Base-by-base conservation (phyloP, 2,888 invertebrate genomes). In the Pseudanteris insignis region DNA sequence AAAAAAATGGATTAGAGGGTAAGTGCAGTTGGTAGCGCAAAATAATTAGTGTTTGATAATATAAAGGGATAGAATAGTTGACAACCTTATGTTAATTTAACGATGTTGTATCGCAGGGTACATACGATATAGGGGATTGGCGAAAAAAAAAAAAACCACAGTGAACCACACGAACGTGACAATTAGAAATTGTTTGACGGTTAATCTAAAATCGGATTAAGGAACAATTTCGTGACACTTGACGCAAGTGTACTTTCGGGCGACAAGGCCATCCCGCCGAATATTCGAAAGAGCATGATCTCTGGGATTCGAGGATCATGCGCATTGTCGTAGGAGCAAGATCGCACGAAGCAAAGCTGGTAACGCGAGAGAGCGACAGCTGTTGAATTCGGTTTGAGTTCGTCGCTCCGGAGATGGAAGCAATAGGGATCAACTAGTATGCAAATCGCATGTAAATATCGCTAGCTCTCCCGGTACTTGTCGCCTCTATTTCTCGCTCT, bases 351-450 rank as follows among this genome's bases (percentile, higher is more conserved):
- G 43, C 51, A 41, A 7, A 44, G 24, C 34, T 50, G 36, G 57
- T 53, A 60, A 46, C 34, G 51, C 57, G 47, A 67, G 70, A 70
- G 67, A 64, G 68, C 67, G 70, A 72, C 67, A 70, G 73, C 68
- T 70, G 70, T 25, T 10, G 70, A 46, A 69, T 70, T 68, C 63
- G 68, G 68, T 67, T 65, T 66, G 69, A 69, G 71, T 70, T 71
- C 70, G 73, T 74, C 74, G 72, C 74, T 73, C 71, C 71, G 73
- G 76, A 78, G 76, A 78, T 79, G 78, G 79, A 78, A 79, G 79
- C 79, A 79, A 79, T 80, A 80, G 78, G 79, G 80, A 80, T 80
- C 80, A 80, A 80, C 80, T 80, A 79, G 79, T 80, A 80, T 80
- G 80, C 79, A 79, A 80, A 80, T 80, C 73, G 72, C 75, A 80